Evolutionary conservation across 2,888 invertebrate species (phyloP).

Genomic region (Coenonympha glycerion): DNA sequence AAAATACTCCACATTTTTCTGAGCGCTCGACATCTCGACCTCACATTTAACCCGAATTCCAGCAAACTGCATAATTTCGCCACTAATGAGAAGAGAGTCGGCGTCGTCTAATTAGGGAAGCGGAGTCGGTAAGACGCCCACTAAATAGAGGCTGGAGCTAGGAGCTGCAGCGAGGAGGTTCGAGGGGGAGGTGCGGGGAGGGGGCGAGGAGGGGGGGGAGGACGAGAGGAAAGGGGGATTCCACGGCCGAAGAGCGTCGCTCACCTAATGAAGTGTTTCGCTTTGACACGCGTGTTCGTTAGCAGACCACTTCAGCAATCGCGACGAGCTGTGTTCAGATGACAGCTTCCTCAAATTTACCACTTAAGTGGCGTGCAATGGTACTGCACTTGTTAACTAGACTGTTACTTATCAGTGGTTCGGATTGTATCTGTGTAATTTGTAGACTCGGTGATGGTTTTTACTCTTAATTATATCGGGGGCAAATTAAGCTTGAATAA

Average conservation of each 20-base stretch:
- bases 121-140: slow-evolving; percentile 66
- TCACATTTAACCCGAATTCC: slow-evolving; percentile 70
- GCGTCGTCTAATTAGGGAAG: slow-evolving; percentile 71
- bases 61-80: slow-evolving; percentile 72
- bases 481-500: too few species aligned
- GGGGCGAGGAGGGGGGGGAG: slow-evolving; percentile 34
- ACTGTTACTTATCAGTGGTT: slow-evolving; percentile 47
- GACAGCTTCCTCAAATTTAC: slow-evolving; percentile 71
- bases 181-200: slow-evolving; percentile 27
- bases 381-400: slow-evolving; percentile 58
- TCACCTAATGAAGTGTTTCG: slow-evolving; percentile 76
- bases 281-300: slow-evolving; percentile 76
- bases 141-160: slow-evolving; percentile 50
- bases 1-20: slow-evolving; percentile 47
- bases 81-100: slow-evolving; percentile 72
- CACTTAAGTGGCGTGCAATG: slow-evolving; percentile 69
- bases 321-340: slow-evolving; percentile 64
- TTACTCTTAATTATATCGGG: background rate
- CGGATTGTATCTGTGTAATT: slow-evolving; percentile 15
- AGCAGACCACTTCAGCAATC: slow-evolving; percentile 68
- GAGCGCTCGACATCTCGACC: slow-evolving; percentile 50
- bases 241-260: slow-evolving; percentile 48
- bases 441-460: background rate
- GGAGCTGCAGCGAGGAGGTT: slow-evolving; percentile 30
- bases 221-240: slow-evolving; percentile 30